phyloP scores from a whole-genome alignment of 2,797 vertebrate species.

The Luscinia luscinia region DNA sequence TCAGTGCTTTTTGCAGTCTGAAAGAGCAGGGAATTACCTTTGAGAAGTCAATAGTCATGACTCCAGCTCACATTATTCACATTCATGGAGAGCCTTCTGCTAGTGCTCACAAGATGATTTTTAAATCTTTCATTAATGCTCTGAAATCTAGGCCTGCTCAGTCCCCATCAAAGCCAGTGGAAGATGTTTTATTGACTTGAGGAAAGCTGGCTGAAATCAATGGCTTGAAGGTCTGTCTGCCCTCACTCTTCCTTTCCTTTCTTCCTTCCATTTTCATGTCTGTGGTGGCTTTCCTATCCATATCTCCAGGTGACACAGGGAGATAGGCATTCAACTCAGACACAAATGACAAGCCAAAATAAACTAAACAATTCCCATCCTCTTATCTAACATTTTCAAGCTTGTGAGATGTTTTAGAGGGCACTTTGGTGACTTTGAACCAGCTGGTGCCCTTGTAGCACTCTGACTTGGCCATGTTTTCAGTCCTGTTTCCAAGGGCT shows the following conservation, averaged over 20 bases:
- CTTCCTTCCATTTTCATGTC: not conserved
- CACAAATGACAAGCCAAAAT: not conserved
- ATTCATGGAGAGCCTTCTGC: not conserved
- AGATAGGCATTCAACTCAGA: not conserved
- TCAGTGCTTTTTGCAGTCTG: not conserved
- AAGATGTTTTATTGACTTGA: not conserved
- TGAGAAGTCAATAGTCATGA: not conserved
- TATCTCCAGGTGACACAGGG: not conserved
- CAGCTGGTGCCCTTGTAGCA: constrained; percentile 11
- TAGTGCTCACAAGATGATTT: not conserved
- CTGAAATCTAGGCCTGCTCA: not conserved
- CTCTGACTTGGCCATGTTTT: not conserved
- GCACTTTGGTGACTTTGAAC: not conserved
- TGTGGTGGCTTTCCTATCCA: not conserved
- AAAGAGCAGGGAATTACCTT: not conserved
- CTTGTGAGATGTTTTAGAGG: not conserved
- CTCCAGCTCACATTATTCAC: not conserved
- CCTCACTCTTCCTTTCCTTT: not conserved
- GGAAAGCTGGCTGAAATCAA: not conserved
- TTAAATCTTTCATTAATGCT: not conserved
- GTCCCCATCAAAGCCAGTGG: not conserved
- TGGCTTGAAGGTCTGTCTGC: not conserved
- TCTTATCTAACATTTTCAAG: not conserved
- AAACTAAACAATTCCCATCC: not conserved
- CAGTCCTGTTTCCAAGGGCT: not conserved